Evolutionary conservation across 2,113 vertebrate species (phyloP), one percentile per base, ranked within the genome.

Genomic region (Lophochroa leadbeateri): DNA sequence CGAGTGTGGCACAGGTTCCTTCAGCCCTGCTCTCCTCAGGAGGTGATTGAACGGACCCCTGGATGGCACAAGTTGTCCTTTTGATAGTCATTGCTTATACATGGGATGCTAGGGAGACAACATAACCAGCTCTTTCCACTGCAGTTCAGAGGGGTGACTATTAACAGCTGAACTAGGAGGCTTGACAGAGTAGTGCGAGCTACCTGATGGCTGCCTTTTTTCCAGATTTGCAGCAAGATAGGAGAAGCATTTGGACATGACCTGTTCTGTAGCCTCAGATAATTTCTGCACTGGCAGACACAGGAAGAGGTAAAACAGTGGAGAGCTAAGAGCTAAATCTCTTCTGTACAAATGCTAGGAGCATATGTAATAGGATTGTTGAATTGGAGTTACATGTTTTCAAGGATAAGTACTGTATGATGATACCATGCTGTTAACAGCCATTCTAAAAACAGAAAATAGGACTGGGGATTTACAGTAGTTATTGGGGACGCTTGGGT

Each of bases 311-410:
- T 92, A 68, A 95, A 94, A 92, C 82, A 75, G 41, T 27, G 85
- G 88, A 86, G 68, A 94, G 76, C 96, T 90, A 11, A 90, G 82
- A 89, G 88, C 88, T 88, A 53, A 96, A 96, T 88, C 94, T 93
- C 35, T 75, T 50, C 95, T 86, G 68, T 76, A 57, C 61, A 65
- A 86, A 81, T 49, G 69, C 86, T 75, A 20, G 86, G 47, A 95
- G 88, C 80, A 57, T 18, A 17, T 79, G 94, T 95, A 96, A 96
- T 82, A 94, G 95, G 95, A 96, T 95, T 93, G 92, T 11, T 75
- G 93, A 92, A 88, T 41, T 72, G 80, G 69, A 94, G 94, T 82
- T 96, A 44, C 88, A 43, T 69, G 80, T 89, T 92, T 76, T 68
- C 65, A 65, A 75, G 88, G 88, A 65, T 95, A 94, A 95, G 80